Evolutionary conservation across 2,888 invertebrate genomes (phyloP), one percentile per base, ranked within the genome.

Genomic region (Exocentrus adspersus): DNA sequence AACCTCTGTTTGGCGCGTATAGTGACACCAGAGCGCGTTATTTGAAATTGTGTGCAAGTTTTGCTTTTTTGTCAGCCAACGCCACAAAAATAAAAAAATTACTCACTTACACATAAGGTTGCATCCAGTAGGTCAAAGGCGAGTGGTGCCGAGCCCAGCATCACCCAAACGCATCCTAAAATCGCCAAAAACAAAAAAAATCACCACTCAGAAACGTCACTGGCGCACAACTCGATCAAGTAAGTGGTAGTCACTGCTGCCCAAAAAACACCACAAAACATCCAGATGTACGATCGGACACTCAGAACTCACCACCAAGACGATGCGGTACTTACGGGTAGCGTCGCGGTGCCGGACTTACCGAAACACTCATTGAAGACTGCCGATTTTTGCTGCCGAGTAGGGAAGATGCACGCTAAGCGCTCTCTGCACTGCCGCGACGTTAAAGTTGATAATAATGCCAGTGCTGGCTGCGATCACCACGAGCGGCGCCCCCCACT

Each of bases 71-170:
- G 9, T n/a, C 30, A n/a, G 10, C 10, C 37, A 12, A n/a, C 12
- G 12, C 24, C 24, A 24, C n/a, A 37, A 4, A n/a, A 37, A 37
- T 37, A n/a, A n/a, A 48, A 48, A 48, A 48, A 46, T 42, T 72
- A 72, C 73, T 75, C 78, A 81, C 81, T 80, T 80, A 80, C 81
- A 79, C 81, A 81, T 81, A 76, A 78, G 81, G 79, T 78, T 78
- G 81, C 82, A 82, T 82, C 81, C 82, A 82, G 82, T 80, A 80
- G 78, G 77, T 82, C 80, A 82, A 77, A 77, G 79, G 80, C 80
- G 82, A 82, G 82, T 81, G 80, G 80, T 82, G 81, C 81, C 81
- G 74, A 78, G 75, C 75, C 73, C 78, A 81, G 81, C 82, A 82
- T 82, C 81, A 82, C 82, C 79, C 81, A 80, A 79, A 76, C 79